Percentiles rank a stretch among this genome's conserved stretches.
Conservation (phyloP, 2,888 invertebrate species). For the Kryphioiulus occultus region DNA sequence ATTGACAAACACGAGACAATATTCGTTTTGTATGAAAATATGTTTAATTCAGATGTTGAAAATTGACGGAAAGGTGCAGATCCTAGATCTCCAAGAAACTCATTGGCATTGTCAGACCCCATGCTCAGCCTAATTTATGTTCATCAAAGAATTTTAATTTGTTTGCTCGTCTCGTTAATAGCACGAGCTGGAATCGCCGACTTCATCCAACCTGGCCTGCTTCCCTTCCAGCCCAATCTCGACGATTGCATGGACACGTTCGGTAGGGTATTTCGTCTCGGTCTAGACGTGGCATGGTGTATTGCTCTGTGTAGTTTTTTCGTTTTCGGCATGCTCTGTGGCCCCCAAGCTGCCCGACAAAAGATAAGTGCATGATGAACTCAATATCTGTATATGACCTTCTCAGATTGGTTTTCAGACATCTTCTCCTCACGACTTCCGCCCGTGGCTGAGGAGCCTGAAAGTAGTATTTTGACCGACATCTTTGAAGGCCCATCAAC, state of each 20-base stretch:
- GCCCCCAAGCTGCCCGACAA: not conserved
- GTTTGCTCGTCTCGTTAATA: constrained; percentile 62
- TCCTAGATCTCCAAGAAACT: not conserved
- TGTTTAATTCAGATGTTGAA: too few relatives aligned
- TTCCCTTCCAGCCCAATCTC: constrained; percentile 94
- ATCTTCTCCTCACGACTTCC: constrained; percentile 69
- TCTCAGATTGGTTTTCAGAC: constrained; percentile 62
- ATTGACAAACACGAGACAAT: too few relatives aligned
- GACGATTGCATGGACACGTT: constrained; percentile 94
- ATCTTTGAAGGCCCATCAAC: constrained; percentile 52
- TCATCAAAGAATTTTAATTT: not conserved
- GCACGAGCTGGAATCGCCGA: constrained; percentile 85
- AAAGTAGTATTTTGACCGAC: constrained; percentile 56
- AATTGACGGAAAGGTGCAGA: not conserved
- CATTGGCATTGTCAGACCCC: not conserved
- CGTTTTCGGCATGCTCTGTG: constrained; percentile 11
- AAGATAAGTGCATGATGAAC: constrained; percentile 6
- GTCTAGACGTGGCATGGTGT: not conserved
- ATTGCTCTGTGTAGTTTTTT: not conserved
- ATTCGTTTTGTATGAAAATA: not conserved
- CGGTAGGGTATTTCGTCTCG: constrained; percentile 59
- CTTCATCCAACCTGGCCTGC: constrained; percentile 97
- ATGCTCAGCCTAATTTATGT: not conserved
- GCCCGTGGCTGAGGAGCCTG: constrained; percentile 70
- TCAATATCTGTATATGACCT: constrained; percentile 30